Evolutionary conservation across 2,113 vertebrate species (phyloP).

Genomic region (Taurulus bubalis): DNA sequence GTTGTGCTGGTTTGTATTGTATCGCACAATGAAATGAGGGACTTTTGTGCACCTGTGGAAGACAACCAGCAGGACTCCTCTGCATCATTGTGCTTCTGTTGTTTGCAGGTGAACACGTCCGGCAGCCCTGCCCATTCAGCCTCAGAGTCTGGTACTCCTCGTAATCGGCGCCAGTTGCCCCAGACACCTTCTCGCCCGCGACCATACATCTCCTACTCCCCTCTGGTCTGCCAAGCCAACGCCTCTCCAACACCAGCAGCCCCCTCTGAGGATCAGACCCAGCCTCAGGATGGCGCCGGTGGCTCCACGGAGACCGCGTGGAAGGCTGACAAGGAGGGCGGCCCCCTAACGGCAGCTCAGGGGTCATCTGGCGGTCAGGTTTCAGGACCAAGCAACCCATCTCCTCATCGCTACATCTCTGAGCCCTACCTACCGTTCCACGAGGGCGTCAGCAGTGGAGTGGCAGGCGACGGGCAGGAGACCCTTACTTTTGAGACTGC

Average conservation of each 20-base stretch:
- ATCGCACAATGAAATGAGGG: background rate
- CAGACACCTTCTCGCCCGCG: slow-evolving; percentile 93
- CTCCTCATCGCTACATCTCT: slow-evolving; percentile 95
- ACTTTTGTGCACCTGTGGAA: background rate
- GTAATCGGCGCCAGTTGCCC: slow-evolving; percentile 93
- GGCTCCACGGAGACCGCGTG: slow-evolving; percentile 43
- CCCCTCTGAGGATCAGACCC: slow-evolving; percentile 74
- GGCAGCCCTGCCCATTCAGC: slow-evolving; percentile 89
- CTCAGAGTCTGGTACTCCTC: slow-evolving; percentile 91
- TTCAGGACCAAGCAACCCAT: slow-evolving; percentile 82
- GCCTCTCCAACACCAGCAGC: slow-evolving; percentile 75
- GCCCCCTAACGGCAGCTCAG: slow-evolving; percentile 51
- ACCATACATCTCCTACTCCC: slow-evolving; percentile 94
- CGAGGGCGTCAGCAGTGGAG: slow-evolving; percentile 87
- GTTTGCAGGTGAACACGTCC: slow-evolving; percentile 84
- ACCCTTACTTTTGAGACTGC: slow-evolving; percentile 97
- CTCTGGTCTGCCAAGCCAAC: slow-evolving; percentile 87
- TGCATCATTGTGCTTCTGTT: slow-evolving; percentile 17
- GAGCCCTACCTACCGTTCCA: slow-evolving; percentile 95
- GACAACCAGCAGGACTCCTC: background rate
- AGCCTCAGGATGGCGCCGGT: slow-evolving; percentile 64
- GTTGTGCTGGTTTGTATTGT: background rate
- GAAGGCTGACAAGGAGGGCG: slow-evolving; percentile 80
- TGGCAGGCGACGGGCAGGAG: slow-evolving; percentile 87
- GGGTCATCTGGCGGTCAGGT: slow-evolving; percentile 46